These are phyloP conservation scores for Sciurus carolinensis DNA, from an alignment of 2,797 vertebrate genomes.

Conservation along the genomic window DNA sequence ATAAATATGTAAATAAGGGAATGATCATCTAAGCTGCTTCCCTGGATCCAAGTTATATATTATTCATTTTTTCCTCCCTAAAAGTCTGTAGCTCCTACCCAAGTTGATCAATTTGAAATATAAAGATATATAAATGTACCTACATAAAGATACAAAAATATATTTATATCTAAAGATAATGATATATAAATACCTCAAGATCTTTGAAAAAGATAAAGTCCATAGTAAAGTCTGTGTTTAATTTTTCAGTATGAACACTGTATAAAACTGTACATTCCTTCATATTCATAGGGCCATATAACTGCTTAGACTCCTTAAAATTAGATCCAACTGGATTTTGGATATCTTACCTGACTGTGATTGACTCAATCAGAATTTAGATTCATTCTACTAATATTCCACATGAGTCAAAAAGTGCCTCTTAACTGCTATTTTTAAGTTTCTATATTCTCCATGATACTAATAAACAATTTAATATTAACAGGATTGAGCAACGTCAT, in stretches of 20 bases:
- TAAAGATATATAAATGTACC: too few species aligned
- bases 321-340: background rate
- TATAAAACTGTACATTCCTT: background rate
- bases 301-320: background rate
- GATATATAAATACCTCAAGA: background rate
- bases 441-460: background rate
- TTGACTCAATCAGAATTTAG: background rate
- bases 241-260: background rate
- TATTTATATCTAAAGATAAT: too few species aligned
- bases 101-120: background rate
- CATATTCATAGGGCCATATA: background rate
- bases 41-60: too few species aligned
- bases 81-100: background rate
- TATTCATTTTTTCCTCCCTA: too few species aligned
- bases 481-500: background rate
- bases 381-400: background rate
- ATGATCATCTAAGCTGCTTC: too few species aligned
- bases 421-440: background rate
- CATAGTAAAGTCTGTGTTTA: background rate
- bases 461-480: background rate
- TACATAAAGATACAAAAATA: too few species aligned
- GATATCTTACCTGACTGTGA: background rate
- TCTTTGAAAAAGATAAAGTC: background rate
- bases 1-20: background rate
- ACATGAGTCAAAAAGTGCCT: background rate